Evolutionary conservation across 2,888 invertebrate species (phyloP).

Genomic region (Operophtera brumata): DNA sequence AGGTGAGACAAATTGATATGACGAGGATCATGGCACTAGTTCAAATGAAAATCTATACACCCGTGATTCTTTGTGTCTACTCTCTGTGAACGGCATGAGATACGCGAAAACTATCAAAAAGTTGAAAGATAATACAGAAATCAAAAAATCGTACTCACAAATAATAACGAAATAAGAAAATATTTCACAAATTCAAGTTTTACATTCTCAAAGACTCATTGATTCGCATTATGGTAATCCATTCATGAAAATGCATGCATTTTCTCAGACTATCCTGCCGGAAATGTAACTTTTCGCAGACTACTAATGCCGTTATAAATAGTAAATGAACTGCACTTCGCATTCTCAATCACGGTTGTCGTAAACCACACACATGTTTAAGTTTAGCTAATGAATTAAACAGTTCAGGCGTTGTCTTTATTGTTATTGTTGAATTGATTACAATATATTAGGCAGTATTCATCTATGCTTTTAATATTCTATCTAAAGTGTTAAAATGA

Average conservation of each 20-base stretch:
- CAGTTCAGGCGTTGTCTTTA: slow-evolving; percentile 33
- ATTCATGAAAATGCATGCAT: slow-evolving; percentile 14
- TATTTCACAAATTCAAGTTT: background rate
- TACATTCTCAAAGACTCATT: background rate
- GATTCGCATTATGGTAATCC: background rate
- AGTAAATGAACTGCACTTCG: slow-evolving; percentile 24
- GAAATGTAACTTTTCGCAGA: slow-evolving; percentile 28
- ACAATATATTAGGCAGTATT: slow-evolving; percentile 9
- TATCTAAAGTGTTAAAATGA: too few relatives aligned
- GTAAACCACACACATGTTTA: slow-evolving; percentile 33
- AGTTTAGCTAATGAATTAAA: slow-evolving; percentile 37
- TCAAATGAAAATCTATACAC: too few relatives aligned
- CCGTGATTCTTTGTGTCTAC: too few relatives aligned
- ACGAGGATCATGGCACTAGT: too few relatives aligned
- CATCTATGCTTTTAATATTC: background rate
- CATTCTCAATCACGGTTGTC: slow-evolving; percentile 28
- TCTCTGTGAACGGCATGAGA: too few relatives aligned
- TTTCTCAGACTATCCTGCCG: slow-evolving; percentile 20
- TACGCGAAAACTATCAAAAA: too few relatives aligned
- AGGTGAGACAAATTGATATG: too few relatives aligned
- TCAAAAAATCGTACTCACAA: too few relatives aligned
- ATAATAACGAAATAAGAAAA: too few relatives aligned
- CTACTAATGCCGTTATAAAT: slow-evolving; percentile 31
- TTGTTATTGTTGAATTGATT: slow-evolving; percentile 31
- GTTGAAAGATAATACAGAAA: too few relatives aligned